These are phyloP conservation scores for Nibea coibor DNA, from an alignment of 2,113 vertebrate species.

Conservation along the genomic window DNA sequence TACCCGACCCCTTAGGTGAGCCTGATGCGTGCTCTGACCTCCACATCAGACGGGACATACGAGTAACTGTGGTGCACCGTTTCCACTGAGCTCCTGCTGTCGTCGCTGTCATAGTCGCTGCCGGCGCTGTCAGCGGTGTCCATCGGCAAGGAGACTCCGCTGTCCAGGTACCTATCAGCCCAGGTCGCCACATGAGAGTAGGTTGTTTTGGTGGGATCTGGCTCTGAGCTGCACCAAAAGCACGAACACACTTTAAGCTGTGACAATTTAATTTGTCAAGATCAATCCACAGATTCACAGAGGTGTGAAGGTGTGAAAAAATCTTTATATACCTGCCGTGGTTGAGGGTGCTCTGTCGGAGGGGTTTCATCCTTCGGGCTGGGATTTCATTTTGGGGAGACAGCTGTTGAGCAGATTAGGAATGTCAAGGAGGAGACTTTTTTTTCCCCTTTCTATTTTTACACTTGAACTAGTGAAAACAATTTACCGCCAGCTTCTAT, in stretches of 20 bases:
- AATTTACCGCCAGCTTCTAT: conserved; percentile 23
- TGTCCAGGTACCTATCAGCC: conserved; percentile 86
- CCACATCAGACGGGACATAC: conserved; percentile 77
- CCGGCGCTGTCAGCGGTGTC: conserved; percentile 63
- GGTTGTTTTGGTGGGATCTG: conserved; percentile 38
- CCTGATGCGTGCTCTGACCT: conserved; percentile 69
- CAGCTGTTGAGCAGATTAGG: conserved; percentile 64
- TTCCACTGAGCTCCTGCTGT: conserved; percentile 71
- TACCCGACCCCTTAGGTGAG: background rate
- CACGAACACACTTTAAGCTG: conserved; percentile 19
- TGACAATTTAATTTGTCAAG: conserved; percentile 16
- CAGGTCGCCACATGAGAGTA: conserved; percentile 81
- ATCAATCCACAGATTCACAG: conserved; percentile 26
- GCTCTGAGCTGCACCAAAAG: conserved; percentile 60
- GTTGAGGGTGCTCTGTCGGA: conserved; percentile 77
- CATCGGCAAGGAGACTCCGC: conserved; percentile 76
- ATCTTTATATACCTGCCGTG: conserved; percentile 63
- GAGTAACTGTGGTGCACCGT: conserved; percentile 80
- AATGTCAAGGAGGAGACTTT: conserved; percentile 17
- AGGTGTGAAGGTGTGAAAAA: background rate
- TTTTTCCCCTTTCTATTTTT: conserved; percentile 5
- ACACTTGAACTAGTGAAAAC: conserved; percentile 14
- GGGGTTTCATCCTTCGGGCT: conserved; percentile 70
- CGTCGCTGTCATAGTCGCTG: conserved; percentile 79
- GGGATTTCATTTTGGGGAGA: conserved; percentile 69